Base-by-base conservation (phyloP, 2,113 vertebrate species). In the Mesitornis unicolor region DNA sequence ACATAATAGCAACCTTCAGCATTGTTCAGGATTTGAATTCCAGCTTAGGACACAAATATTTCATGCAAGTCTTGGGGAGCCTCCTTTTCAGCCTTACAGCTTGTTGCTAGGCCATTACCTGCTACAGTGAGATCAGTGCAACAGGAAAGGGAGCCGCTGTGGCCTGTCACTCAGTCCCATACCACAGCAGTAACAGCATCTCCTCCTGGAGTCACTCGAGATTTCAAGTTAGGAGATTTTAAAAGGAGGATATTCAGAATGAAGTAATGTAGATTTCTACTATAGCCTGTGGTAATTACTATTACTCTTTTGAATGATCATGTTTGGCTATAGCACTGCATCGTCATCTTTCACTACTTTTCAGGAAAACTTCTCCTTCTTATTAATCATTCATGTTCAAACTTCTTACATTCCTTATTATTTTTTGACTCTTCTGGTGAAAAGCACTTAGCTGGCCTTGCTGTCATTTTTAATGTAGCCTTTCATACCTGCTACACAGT, bases 91-190 rank as follows among this genome's bases (percentile, higher is more conserved):
- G 7, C 22, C 45, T 13, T 38, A 18, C 15, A 21, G 57, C 19
- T 40, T 3, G 3, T 16, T 70, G 38, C 36, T 33, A 13, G 60
- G 75, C 28, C 45, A 2, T 12, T 3, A 5, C 15, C 12, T 22
- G 2, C 9, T 2, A 7, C 36, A 70, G 53, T 0, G 6, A 8
- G 3, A 13, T 5, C 45, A 33, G 31, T 0, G 5, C 40, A 54
- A 19, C n/a, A 19, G 60, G 35, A 3, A 9, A 43, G 2, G n/a
- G 50, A 11, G 53, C 36, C 3, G 10, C 65, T 2, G 1, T 3
- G 1, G 59, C 60, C 78, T 33, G 1, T 12, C 45, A 5, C 26
- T 31, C 64, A 8, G 42, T 19, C 38, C 75, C 26, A 5, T 8
- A 21, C 25, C 8, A 31, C 38, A 6, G 70, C 29, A 25, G 19